Evolutionary conservation across 1,140 invertebrate species (phyloP).

Genomic region (Caenorhabditis latens): DNA sequence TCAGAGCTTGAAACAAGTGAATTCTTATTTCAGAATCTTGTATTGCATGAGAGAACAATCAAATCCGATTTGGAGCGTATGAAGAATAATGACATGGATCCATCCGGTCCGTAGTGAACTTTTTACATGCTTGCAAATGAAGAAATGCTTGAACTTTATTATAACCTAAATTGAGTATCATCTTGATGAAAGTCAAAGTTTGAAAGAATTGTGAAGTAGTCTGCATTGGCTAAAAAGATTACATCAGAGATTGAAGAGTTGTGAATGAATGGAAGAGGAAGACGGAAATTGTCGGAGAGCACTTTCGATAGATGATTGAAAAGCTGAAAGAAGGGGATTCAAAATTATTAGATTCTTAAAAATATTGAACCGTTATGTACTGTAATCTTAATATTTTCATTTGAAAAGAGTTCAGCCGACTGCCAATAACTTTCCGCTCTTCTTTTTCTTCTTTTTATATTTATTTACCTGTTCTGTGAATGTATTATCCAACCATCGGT

Average conservation of each 20-base stretch:
- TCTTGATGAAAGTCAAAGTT: conserved; percentile 9
- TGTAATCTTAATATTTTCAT: too few relatives aligned
- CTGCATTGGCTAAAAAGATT: conserved; percentile 27
- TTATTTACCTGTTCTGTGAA: conserved; percentile 44
- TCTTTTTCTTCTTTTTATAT: not conserved
- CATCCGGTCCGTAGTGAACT: not conserved
- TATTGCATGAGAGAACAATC: conserved; percentile 10
- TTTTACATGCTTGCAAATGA: too few relatives aligned
- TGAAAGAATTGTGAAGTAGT: conserved; percentile 33
- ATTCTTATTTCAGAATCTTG: conserved; percentile 26
- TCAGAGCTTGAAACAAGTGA: not conserved
- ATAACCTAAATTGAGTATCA: conserved; percentile 14
- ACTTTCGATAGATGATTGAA: conserved; percentile 37
- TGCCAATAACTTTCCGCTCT: not conserved
- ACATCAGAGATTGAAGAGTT: conserved; percentile 24
- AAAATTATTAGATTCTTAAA: too few relatives aligned
- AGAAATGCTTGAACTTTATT: too few relatives aligned
- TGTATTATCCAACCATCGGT: conserved; percentile 43
- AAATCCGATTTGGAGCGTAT: not conserved
- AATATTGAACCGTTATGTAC: too few relatives aligned
- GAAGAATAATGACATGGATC: not conserved
- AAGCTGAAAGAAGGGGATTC: not conserved
- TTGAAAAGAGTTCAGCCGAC: too few relatives aligned
- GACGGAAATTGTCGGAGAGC: conserved; percentile 42
- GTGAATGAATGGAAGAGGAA: conserved; percentile 36